Conservation (phyloP, 64 coral and sea anemone genomes). For the Anthopleura sola region DNA sequence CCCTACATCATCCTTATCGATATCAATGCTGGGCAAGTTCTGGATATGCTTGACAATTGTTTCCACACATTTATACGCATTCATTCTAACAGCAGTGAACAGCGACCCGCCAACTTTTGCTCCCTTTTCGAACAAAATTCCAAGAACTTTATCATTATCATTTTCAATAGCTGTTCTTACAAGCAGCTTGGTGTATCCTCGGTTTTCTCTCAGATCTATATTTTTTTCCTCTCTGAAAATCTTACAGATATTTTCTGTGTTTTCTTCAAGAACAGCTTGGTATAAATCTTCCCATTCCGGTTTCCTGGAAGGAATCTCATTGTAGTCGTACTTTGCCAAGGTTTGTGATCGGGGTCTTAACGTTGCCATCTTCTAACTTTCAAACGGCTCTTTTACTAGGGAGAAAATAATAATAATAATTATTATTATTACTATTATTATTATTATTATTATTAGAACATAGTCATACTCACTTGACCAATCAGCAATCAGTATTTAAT, state of each 20-base stretch:
- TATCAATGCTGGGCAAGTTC: too few relatives aligned
- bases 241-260: background rate
- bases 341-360: background rate
- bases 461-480: too few relatives aligned
- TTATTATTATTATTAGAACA: too few relatives aligned
- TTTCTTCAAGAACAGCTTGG: background rate
- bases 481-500: too few relatives aligned
- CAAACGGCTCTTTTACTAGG: too few relatives aligned
- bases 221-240: background rate
- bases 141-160: constrained; percentile 33
- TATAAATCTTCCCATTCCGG: background rate
- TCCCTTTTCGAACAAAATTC: constrained; percentile 42
- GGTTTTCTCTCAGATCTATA: background rate
- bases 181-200: background rate
- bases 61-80: constrained; percentile 58
- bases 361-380: background rate
- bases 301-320: background rate
- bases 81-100: constrained; percentile 57
- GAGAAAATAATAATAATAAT: too few relatives aligned
- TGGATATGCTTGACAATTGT: background rate
- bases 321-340: background rate
- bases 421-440: too few relatives aligned
- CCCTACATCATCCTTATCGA: constrained; percentile 22
- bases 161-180: background rate
- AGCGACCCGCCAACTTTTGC: constrained; percentile 42